Evolutionary conservation across 2,797 vertebrate species (phyloP), one percentile per base, ranked within the genome.

Genomic region (Brachyrhaphis roseni): DNA sequence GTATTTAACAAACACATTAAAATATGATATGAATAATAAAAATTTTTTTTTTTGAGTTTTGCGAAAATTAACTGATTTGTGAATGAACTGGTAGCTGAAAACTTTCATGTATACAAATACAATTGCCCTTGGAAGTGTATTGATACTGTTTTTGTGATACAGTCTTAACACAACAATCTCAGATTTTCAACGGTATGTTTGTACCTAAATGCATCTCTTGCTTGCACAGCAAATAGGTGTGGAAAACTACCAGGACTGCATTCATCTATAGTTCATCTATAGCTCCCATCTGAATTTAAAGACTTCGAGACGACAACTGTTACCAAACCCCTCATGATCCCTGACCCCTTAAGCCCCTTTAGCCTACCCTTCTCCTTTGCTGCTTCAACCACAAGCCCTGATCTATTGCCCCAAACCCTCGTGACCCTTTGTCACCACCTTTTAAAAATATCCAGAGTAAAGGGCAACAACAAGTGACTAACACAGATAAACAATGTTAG

Each of bases 371-470:
- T 75, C 41, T 39, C 41, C 23, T 31, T 16, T 46, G n/a, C 47
- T 28, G 26, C 55, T 62, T 23, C 34, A 26, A 68, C 31, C 12
- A 8, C 20, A 43, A 72, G 28, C 28, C 41, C 12, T 71, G 26
- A 71, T 45, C 13, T 71, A 71, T 70, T 28, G n/a, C 36, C 8
- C 74, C 57, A 45, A 72, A 72, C 64, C 23, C n/a, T 10, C 15
- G 75, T 26, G 70, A 26, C 47, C 64, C 12, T 49, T 59, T 72
- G 53, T 28, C 75, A 26, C 2, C 68, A 47, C 26, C 26, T 10
- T 47, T 76, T 51, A 77, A 73, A 76, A 81, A 64, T 51, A 66
- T 31, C 68, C 43, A 26, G 64, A 23, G 43, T 12, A 64, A 62
- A 76, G 31, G 28, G 6, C 43, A 74, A 55, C 47, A 55, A 43